These are phyloP conservation scores for Borostomias antarcticus DNA, from an alignment of 2,797 vertebrate species.

Conservation along the genomic window DNA sequence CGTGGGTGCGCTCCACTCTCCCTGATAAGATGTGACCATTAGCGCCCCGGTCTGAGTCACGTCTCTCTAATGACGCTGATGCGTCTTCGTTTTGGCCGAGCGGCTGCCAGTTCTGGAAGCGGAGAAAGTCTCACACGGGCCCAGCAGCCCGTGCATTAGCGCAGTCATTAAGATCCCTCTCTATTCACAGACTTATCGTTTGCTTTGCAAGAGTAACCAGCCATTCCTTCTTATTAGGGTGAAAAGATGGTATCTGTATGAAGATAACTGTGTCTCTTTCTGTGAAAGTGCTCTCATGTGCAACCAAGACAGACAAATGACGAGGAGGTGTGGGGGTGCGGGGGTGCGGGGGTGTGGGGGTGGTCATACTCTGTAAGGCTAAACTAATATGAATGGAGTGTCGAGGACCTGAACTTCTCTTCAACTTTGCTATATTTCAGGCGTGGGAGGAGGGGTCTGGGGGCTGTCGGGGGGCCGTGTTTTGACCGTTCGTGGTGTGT, in stretches of 20 bases:
- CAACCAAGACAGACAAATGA: slow-evolving; percentile 16
- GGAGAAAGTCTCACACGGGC: slow-evolving; percentile 28
- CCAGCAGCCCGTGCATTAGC: slow-evolving; percentile 25
- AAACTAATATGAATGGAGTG: slow-evolving; percentile 22
- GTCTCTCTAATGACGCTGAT: slow-evolving; percentile 43
- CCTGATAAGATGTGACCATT: slow-evolving; percentile 42
- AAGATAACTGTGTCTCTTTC: neutral
- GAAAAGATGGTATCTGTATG: slow-evolving; percentile 23
- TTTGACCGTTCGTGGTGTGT: slow-evolving; percentile 6
- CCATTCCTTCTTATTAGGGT: slow-evolving; percentile 13
- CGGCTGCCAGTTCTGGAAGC: slow-evolving; percentile 35
- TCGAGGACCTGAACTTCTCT: slow-evolving; percentile 29
- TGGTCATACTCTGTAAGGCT: neutral
- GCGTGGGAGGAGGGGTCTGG: neutral
- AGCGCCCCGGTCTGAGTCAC: slow-evolving; percentile 20
- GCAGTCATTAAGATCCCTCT: slow-evolving; percentile 33
- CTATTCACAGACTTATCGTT: slow-evolving; percentile 26
- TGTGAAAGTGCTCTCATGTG: slow-evolving; percentile 11
- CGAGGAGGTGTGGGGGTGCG: too few relatives aligned
- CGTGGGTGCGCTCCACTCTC: neutral
- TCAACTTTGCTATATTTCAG: slow-evolving; percentile 23
- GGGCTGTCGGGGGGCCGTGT: slow-evolving; percentile 28
- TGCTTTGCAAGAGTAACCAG: slow-evolving; percentile 21
- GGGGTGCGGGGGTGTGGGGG: too few relatives aligned
- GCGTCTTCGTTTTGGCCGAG: slow-evolving; percentile 35